Evolutionary conservation across 2,113 vertebrate genomes (phyloP), one percentile per base, ranked within the genome.

Genomic region (Xenopus borealis): DNA sequence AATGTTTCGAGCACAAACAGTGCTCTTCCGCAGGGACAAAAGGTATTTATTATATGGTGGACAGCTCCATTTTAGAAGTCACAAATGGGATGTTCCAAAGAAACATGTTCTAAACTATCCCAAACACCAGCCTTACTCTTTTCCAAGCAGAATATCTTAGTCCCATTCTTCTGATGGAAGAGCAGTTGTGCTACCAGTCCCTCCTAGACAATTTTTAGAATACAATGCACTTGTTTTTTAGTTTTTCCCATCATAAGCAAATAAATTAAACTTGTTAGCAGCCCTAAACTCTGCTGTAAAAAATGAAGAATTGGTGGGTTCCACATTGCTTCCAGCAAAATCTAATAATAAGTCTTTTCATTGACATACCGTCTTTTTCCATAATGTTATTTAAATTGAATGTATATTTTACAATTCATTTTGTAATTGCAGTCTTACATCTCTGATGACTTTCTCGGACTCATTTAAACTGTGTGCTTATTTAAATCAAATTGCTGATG

Each of bases 171-270:
- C 33, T 40, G 8, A 40, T 40, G 33, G 33, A 40, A 40, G 33
- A 40, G 6, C 33, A 40, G 7, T 40, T 7, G 33, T 40, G 33
- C 33, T 40, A 40, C 7, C 5, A 9, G 30, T 64, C 5, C 47
- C 2, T 50, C 14, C 47, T 12, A 10, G 45, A 23, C 12, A 0
- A 69, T 57, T 16, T 71, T 61, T 65, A 70, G 50, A 78, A 55
- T 12, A 58, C 66, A 62, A 62, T 75, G 53, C 76, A 78, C 19
- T 46, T 69, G 67, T 69, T 71, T 2, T 72, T 78, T 79, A 66
- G 66, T 18, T 45, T 33, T 50, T n/a, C 62, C 10, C 62, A 71
- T 83, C 78, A 77, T 84, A 81, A 83, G 71, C 72, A 69, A 80
- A 84, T 75, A 71, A 83, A 80, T 78, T 59, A 66, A 62, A 76